A percentile compares a stretch with the other conserved stretches of the same genome.
phyloP scores from a whole-genome alignment of 2,888 invertebrate species.

The Stictocephala bisonia region DNA sequence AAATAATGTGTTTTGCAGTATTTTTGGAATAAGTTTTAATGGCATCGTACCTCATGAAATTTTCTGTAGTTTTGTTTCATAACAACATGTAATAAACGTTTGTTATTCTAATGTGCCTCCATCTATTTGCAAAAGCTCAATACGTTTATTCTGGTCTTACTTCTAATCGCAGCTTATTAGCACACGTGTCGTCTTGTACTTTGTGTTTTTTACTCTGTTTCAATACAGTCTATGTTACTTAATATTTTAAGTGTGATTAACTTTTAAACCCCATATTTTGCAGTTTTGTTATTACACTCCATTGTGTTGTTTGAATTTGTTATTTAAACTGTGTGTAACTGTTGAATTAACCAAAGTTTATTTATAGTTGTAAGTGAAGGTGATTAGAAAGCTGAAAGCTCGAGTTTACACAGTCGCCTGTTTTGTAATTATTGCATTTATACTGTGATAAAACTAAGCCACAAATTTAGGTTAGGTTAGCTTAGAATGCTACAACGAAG shows the following conservation, averaged over 20 bases:
- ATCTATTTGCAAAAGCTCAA: no score
- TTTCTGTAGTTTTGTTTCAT: no score
- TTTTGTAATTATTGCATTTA: constrained; percentile 28
- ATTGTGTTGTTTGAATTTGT: constrained; percentile 33
- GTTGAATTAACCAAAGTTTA: constrained; percentile 43
- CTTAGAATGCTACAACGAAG: constrained; percentile 20
- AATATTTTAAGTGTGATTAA: neutral
- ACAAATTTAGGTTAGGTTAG: constrained; percentile 33
- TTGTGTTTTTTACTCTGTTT: constrained; percentile 24
- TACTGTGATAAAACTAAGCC: constrained; percentile 30
- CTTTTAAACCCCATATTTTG: no score
- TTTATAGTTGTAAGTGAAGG: neutral
- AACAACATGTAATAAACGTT: no score
- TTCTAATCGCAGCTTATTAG: no score
- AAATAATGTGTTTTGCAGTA: no score
- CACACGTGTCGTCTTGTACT: neutral
- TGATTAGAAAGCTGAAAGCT: constrained; percentile 31
- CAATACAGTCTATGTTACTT: constrained; percentile 8
- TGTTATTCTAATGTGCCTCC: no score
- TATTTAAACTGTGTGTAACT: constrained; percentile 28
- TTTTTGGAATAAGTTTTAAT: no score
- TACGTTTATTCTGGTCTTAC: no score
- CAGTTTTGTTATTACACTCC: constrained; percentile 19
- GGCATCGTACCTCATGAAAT: no score
- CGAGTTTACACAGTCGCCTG: neutral